Evolutionary conservation across 2,797 vertebrate genomes (phyloP).

Genomic region (Sebastes hubbsi): DNA sequence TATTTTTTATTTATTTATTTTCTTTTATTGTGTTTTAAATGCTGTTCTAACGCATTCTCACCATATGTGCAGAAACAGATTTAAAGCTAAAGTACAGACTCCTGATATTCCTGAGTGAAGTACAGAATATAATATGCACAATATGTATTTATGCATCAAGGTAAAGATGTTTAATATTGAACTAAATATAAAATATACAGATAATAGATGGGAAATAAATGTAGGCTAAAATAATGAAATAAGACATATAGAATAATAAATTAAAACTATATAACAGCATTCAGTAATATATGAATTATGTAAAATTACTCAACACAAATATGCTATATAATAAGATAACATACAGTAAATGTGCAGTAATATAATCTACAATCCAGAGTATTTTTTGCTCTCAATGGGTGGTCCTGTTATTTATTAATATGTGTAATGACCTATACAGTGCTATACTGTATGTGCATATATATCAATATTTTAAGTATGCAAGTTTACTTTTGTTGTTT

Average conservation of each 20-base stretch:
- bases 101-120: background rate
- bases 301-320: too few species aligned
- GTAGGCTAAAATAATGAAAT: background rate
- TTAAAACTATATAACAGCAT: background rate
- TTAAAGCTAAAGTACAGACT: background rate
- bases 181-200: background rate
- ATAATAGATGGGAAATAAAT: background rate
- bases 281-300: background rate
- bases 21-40: background rate
- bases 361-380: background rate
- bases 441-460: background rate
- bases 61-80: background rate
- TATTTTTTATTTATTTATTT: background rate
- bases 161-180: background rate
- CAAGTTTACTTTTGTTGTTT: background rate
- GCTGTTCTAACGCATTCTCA: background rate
- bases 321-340: background rate
- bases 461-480: background rate
- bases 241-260: background rate
- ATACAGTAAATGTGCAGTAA: background rate
- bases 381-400: background rate
- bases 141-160: background rate
- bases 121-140: background rate
- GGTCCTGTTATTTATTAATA: background rate
- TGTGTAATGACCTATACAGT: background rate